Evolutionary conservation across 2,888 invertebrate genomes (phyloP), one percentile per base, ranked within the genome.

Genomic region (Ganaspis brasiliensis): DNA sequence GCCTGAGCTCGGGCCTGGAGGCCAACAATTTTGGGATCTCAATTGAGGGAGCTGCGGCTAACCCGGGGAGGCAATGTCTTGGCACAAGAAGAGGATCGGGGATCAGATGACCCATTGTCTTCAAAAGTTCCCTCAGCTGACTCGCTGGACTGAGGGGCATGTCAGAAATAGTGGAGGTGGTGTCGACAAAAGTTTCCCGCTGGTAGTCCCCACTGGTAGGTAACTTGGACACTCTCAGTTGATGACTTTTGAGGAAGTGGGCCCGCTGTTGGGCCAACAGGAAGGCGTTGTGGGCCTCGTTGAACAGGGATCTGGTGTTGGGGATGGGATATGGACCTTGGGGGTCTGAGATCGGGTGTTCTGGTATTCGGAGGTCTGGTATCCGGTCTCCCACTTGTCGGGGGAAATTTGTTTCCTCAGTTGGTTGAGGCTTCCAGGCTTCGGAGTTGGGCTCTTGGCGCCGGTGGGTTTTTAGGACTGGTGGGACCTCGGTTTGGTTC

Each of bases 51-150:
- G 95, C 94, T 1, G 94, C 93, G 26, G 97, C 92, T 49, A 97
- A 94, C 21, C 94, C 93, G 72, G 95, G 94, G 67, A 97, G 91
- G 85, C 94, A 94, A 86, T 96, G 95, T 91, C 96, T 95, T 72
- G 97, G 97, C 79, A 97, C 95, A 78, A 97, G 91, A 85, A 97
- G 93, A 10, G 97, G 97, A 92, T 97, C 96, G 56, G 97, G 97
- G 87, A 97, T 94, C 89, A 95, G 94, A 87, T 95, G 94, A 81
- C 94, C 94, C 8, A 94, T 93, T 85, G 94, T 95, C 67, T 93
- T 92, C 79, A 95, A 93, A 26, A 97, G 92, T 87, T 94, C 93
- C 82, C 95, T 94, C 9, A 97, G 92, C 87, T 97, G 97, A 77
- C 94, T 94, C 6, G 96, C 88, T 0, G 97, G 95, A 75, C 92